These are phyloP conservation scores for Echinops telfairi DNA, from an alignment of 2,113 vertebrate species.

Conservation along the genomic window DNA sequence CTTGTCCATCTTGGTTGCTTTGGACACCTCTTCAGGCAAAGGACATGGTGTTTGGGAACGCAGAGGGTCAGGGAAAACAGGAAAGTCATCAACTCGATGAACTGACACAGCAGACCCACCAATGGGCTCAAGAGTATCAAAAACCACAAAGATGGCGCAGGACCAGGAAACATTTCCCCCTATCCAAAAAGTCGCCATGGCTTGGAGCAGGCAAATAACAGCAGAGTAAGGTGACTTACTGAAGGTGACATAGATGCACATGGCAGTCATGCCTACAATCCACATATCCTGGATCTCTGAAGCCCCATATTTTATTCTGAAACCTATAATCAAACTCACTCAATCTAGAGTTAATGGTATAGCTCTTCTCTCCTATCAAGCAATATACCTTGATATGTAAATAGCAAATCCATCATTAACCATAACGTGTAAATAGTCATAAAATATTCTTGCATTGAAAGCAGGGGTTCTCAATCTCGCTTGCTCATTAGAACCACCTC, in stretches of 20 bases:
- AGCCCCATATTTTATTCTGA: constrained; percentile 21
- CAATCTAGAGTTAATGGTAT: neutral
- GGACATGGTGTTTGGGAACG: neutral
- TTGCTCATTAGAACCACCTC: neutral
- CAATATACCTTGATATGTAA: neutral
- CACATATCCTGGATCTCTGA: neutral
- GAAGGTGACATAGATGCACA: neutral
- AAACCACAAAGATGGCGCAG: neutral
- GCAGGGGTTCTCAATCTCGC: neutral
- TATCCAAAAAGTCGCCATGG: neutral
- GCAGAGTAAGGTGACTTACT: neutral
- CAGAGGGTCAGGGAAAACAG: neutral
- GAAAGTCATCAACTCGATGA: neutral
- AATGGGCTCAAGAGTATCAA: neutral
- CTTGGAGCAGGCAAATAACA: neutral
- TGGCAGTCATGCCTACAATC: neutral
- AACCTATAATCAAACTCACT: neutral
- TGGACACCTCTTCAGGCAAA: neutral
- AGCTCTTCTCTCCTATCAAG: constrained; percentile 2
- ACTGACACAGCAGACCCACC: neutral
- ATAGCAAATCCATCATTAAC: constrained; percentile 41
- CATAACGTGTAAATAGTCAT: neutral
- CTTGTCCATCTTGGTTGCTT: neutral
- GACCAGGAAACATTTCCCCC: neutral
- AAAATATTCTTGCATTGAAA: neutral